Evolutionary conservation across 1,140 invertebrate genomes (phyloP).

Genomic region (Phymorhynchus buccinoides): DNA sequence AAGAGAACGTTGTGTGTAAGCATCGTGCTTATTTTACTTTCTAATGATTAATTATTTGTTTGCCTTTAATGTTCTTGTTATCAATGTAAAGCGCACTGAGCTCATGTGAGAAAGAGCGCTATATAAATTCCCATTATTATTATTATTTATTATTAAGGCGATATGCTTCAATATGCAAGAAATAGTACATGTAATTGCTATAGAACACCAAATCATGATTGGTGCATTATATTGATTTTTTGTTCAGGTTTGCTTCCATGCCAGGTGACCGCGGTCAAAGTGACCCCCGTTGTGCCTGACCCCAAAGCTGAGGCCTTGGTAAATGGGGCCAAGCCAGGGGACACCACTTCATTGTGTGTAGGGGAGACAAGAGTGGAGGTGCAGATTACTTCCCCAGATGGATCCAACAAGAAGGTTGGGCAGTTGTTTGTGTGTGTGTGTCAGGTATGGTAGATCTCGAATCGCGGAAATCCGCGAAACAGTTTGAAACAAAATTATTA

Average conservation of each 20-base stretch:
- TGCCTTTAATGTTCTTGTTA: too few relatives aligned
- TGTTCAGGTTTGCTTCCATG: conserved; percentile 59
- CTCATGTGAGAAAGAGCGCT: neutral
- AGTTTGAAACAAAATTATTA: too few relatives aligned
- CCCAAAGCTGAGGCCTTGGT: conserved; percentile 54
- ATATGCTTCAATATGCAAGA: too few relatives aligned
- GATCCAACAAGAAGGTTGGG: conserved; percentile 64
- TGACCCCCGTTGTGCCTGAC: conserved; percentile 61
- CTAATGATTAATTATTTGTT: too few relatives aligned
- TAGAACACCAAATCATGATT: too few relatives aligned
- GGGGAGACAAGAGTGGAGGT: conserved; percentile 59
- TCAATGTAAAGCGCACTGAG: neutral
- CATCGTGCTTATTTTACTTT: too few relatives aligned
- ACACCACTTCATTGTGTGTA: conserved; percentile 53
- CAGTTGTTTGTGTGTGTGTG: neutral
- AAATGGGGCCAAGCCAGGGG: conserved; percentile 50
- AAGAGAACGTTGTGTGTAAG: too few relatives aligned
- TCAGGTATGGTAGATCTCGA: too few relatives aligned
- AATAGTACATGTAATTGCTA: too few relatives aligned
- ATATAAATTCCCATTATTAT: too few relatives aligned
- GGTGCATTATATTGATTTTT: neutral
- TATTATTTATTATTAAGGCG: too few relatives aligned
- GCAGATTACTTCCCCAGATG: conserved; percentile 65
- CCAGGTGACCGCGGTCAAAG: conserved; percentile 48
- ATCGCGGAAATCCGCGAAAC: too few relatives aligned